Percentiles rank a stretch among this genome's conserved stretches.
These are phyloP conservation scores for Therioaphis trifolii DNA, from an alignment of 2,888 invertebrate genomes.

Conservation along the genomic window DNA sequence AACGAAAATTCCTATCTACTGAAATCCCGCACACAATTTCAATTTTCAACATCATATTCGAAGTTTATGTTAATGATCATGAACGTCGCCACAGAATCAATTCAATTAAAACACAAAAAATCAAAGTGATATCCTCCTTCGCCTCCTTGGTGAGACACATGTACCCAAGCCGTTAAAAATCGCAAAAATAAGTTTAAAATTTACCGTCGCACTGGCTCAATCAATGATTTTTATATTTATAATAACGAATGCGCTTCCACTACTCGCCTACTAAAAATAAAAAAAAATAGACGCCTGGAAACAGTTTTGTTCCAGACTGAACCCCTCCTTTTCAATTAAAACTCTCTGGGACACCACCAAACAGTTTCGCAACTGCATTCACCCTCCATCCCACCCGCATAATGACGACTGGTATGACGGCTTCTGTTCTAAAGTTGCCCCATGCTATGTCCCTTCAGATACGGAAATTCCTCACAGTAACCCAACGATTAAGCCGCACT, in stretches of 20 bases:
- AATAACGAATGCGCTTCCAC: too few species aligned
- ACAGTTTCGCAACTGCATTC: not conserved
- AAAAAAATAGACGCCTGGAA: not conserved
- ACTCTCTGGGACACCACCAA: not conserved
- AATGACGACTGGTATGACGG: conserved; percentile 2
- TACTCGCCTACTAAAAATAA: not conserved
- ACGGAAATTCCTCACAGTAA: not conserved
- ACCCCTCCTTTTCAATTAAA: conserved; percentile 2
- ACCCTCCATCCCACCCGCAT: not conserved
- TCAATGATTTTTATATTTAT: not conserved
- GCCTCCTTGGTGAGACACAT: not conserved
- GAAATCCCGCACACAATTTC: too few species aligned
- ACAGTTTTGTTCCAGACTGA: not conserved
- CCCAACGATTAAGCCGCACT: too few species aligned
- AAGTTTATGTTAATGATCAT: not conserved
- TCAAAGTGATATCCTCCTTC: not conserved
- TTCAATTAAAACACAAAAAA: not conserved
- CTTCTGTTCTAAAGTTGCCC: not conserved
- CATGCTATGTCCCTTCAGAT: not conserved
- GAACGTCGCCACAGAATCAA: not conserved
- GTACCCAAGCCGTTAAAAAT: not conserved
- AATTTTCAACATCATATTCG: too few species aligned
- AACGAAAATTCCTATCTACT: not conserved
- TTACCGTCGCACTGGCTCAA: not conserved
- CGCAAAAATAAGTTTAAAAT: not conserved